phyloP scores from a whole-genome alignment of 2,888 invertebrate species.

The Parascotia fuliginaria region DNA sequence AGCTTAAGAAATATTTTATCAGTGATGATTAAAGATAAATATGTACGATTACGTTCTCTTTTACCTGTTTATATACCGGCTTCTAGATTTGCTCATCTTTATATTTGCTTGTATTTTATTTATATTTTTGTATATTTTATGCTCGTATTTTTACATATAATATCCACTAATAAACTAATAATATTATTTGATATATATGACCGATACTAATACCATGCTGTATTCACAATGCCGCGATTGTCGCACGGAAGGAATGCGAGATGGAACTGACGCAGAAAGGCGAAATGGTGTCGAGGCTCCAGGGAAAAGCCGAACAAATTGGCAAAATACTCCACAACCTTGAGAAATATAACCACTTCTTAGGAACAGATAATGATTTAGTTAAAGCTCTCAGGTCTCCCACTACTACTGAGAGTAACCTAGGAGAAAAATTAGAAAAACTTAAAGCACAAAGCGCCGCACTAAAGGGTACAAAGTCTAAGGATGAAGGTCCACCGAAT shows the following conservation, averaged over 20 bases:
- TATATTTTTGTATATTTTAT: conserved; percentile 7
- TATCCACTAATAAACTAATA: conserved; percentile 14
- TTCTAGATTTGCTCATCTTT: no score
- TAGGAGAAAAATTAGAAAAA: conserved; percentile 73
- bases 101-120: conserved; percentile 1
- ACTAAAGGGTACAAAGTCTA: conserved; percentile 78
- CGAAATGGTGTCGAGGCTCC: conserved; percentile 97
- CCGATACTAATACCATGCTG: conserved; percentile 75
- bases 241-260: conserved; percentile 93
- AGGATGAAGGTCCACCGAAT: conserved; percentile 85
- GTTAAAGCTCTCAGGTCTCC: conserved; percentile 81
- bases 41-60: no score
- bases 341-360: conserved; percentile 93
- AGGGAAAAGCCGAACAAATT: conserved; percentile 97
- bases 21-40: no score
- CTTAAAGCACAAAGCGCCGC: conserved; percentile 71
- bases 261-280: conserved; percentile 98
- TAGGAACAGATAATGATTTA: conserved; percentile 86
- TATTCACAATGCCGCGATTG: conserved; percentile 79
- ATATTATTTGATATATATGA: conserved; percentile 38
- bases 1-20: no score
- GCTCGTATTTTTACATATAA: conserved; percentile 4
- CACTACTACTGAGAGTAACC: conserved; percentile 69
- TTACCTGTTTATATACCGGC: no score
- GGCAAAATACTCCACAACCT: conserved; percentile 96